Evolutionary conservation across 2,797 vertebrate species (phyloP), one percentile per base, ranked within the genome.

Genomic region (Melopsittacus undulatus): DNA sequence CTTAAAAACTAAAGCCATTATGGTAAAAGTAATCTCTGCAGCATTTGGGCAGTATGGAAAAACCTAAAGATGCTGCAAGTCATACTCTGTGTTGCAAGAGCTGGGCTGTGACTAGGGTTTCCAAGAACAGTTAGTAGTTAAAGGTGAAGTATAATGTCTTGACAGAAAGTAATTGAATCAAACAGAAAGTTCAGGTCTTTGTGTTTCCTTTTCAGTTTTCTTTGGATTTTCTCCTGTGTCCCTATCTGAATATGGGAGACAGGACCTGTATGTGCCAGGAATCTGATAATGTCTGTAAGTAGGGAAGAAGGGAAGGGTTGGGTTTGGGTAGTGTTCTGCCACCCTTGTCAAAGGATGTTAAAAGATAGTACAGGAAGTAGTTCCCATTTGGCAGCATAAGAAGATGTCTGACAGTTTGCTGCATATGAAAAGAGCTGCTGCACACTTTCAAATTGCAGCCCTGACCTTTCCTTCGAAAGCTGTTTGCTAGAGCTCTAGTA

Each of bases 211-310:
- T 90, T 54, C 34, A 6, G 11, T 57, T 89, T 72, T 29, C 15
- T 54, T 46, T 46, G 48, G 18, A 9, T 78, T 82, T 82, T 68
- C 48, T 67, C 34, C 54, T 12, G 18, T 42, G 18, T 32, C 18
- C 12, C 20, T 63, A 9, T 38, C 22, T 13, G 72, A 62, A 11
- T 0, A 0, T 1, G 11, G 12, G 12, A 64, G 48, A 43, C 9
- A 34, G 48, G 36, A 48, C 52, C 21, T 32, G 5, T 24, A 34
- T 6, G 4, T 13, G 51, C 27, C 66, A 36, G 43, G 27, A n/a
- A 21, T 45, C 45, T 30, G 5, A 2, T 7, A 29, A 26, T 12
- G 18, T 20, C 43, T 42, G 17, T 57, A 86, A 63, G 66, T 4
- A 19, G 23, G 56, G n/a, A 15, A 72, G 43, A 49, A 48, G 26